Conservation (phyloP, 1,140 invertebrate species). For the Drosophila navojoa region DNA sequence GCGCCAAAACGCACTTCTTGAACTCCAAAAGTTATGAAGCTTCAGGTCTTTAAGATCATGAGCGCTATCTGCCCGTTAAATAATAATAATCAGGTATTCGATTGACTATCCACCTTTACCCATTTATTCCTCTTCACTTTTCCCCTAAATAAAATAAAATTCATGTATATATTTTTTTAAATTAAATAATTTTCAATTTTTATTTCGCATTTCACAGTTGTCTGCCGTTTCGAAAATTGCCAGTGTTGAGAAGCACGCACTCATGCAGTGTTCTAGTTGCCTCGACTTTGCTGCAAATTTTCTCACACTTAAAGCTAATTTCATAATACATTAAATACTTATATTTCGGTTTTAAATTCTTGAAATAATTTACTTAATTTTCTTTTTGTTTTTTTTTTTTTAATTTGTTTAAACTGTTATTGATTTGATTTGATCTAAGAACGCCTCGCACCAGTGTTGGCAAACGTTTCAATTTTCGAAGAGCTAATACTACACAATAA, state of each 20-base stretch:
- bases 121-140: not conserved
- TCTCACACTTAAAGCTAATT: conserved; percentile 46
- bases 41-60: no score
- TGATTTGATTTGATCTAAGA: conserved; percentile 48
- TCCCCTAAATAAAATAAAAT: not conserved
- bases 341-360: conserved; percentile 12
- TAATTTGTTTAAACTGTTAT: conserved; percentile 15
- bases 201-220: conserved; percentile 57
- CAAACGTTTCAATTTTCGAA: conserved; percentile 50
- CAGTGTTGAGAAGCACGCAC: conserved; percentile 49
- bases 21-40: no score
- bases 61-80: no score
- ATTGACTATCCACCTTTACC: no score
- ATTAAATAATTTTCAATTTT: conserved; percentile 65
- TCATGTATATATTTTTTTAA: conserved; percentile 40
- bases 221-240: conserved; percentile 32
- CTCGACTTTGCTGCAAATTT: conserved; percentile 30
- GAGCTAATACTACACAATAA: conserved; percentile 50
- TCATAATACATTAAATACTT: conserved; percentile 35
- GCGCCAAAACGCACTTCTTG: no score
- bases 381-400: not conserved
- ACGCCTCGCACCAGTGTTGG: conserved; percentile 52
- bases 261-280: conserved; percentile 49
- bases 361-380: conserved; percentile 23
- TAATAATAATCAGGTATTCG: no score